Percentiles rank a stretch among this genome's conserved stretches.
These are phyloP conservation scores for Capitulum mitella DNA, from an alignment of 2,888 invertebrate species.

Conservation along the genomic window DNA sequence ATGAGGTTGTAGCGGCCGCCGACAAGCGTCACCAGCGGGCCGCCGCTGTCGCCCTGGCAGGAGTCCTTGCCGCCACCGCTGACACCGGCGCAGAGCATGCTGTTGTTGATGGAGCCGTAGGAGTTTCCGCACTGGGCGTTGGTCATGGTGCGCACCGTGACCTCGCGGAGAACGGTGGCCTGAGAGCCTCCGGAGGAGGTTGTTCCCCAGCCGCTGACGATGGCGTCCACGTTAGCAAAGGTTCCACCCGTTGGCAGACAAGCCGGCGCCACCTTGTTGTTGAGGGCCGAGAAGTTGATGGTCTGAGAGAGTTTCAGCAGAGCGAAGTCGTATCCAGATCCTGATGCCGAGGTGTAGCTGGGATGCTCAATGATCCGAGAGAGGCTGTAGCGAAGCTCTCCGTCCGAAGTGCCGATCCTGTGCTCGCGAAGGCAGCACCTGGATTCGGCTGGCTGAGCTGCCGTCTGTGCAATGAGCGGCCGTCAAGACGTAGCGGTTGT, in stretches of 20 bases:
- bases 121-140: too few species aligned
- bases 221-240: neutral
- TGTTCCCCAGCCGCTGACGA: neutral
- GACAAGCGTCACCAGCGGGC: conserved; percentile 24
- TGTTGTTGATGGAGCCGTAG: too few species aligned
- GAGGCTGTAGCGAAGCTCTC: too few species aligned
- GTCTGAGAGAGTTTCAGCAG: too few species aligned
- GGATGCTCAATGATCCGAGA: too few species aligned
- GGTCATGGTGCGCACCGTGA: too few species aligned
- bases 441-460: neutral
- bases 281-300: neutral
- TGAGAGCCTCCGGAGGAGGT: too few species aligned
- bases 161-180: too few species aligned
- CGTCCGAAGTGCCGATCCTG: neutral
- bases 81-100: too few species aligned
- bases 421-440: neutral
- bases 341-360: too few species aligned
- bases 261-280: neutral
- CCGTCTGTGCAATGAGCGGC: neutral
- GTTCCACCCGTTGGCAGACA: neutral
- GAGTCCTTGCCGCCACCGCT: neutral
- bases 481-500: neutral
- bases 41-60: conserved; percentile 23
- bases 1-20: too few species aligned
- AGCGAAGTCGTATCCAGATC: too few species aligned